Evolutionary conservation across 1,140 invertebrate species (phyloP).

Genomic region (Drosophila pectinifera): DNA sequence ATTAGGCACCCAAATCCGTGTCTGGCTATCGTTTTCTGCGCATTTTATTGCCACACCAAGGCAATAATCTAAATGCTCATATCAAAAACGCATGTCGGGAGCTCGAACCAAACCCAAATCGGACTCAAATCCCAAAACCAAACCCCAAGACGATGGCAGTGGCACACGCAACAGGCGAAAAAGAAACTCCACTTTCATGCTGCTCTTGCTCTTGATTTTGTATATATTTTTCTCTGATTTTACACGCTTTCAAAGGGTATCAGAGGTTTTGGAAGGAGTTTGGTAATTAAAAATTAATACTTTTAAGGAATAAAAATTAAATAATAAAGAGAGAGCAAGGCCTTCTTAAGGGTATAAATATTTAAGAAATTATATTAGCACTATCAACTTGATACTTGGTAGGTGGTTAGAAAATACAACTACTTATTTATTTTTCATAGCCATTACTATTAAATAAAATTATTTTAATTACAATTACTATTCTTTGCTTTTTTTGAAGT

Average conservation of each 20-base stretch:
- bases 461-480: no score
- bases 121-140: slow-evolving; percentile 3
- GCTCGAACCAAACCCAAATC: slow-evolving; percentile 22
- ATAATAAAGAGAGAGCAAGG: no score
- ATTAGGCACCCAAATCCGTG: slow-evolving; percentile 49
- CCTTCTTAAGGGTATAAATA: no score
- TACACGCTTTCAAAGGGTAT: not conserved
- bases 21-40: slow-evolving; percentile 49
- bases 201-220: slow-evolving; percentile 42
- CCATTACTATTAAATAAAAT: no score
- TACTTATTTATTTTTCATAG: no score
- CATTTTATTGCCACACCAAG: slow-evolving; percentile 57
- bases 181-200: slow-evolving; percentile 30
- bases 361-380: no score
- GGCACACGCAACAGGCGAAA: slow-evolving; percentile 57
- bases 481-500: no score
- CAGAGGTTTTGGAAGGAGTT: not conserved
- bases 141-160: slow-evolving; percentile 44
- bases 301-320: no score
- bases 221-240: slow-evolving; percentile 10
- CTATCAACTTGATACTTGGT: no score
- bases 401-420: no score
- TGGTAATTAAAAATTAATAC: not conserved
- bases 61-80: slow-evolving; percentile 72
- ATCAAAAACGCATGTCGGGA: slow-evolving; percentile 68